phyloP scores from a whole-genome alignment of 2,797 vertebrate genomes.

The Nyctibius grandis region DNA sequence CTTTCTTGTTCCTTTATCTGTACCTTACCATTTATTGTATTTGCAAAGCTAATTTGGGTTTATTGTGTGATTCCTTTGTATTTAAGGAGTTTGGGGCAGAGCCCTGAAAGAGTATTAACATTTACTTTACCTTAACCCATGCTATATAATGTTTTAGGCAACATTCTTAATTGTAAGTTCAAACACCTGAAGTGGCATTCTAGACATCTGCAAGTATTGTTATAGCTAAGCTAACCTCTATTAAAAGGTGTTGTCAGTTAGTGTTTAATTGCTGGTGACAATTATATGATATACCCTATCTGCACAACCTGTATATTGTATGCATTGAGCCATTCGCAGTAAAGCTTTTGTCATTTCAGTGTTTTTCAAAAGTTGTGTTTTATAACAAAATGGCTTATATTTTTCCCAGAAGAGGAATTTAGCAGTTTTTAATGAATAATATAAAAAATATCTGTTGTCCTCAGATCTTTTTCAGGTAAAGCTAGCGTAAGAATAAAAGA shows the following conservation, averaged over 20 bases:
- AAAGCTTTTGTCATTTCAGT: conserved; percentile 68
- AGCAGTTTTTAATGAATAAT: conserved; percentile 77
- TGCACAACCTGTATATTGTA: conserved; percentile 70
- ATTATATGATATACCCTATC: conserved; percentile 57
- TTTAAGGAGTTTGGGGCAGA: conserved; percentile 89
- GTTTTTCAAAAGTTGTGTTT: conserved; percentile 74
- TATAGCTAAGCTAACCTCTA: conserved; percentile 60
- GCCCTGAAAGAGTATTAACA: conserved; percentile 85
- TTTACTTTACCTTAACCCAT: conserved; percentile 69
- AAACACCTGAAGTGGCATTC: conserved; percentile 71
- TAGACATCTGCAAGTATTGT: conserved; percentile 60
- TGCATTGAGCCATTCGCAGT: conserved; percentile 63
- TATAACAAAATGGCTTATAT: conserved; percentile 80
- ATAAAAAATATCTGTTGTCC: conserved; percentile 73
- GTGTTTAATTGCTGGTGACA: conserved; percentile 62
- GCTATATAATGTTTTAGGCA: conserved; percentile 79
- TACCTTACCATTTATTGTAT: conserved; percentile 75
- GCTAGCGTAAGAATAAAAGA: conserved; percentile 66
- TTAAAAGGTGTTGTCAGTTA: conserved; percentile 62
- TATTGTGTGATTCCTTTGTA: conserved; percentile 90
- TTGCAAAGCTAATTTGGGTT: conserved; percentile 79
- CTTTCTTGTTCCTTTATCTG: conserved; percentile 79
- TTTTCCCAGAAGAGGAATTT: conserved; percentile 75
- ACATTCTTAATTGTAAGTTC: conserved; percentile 77
- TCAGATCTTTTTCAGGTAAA: conserved; percentile 73